A percentile compares a stretch with the other conserved stretches of the same genome.
Conservation (phyloP, 2,113 vertebrate species). For the Sialia sialis region DNA sequence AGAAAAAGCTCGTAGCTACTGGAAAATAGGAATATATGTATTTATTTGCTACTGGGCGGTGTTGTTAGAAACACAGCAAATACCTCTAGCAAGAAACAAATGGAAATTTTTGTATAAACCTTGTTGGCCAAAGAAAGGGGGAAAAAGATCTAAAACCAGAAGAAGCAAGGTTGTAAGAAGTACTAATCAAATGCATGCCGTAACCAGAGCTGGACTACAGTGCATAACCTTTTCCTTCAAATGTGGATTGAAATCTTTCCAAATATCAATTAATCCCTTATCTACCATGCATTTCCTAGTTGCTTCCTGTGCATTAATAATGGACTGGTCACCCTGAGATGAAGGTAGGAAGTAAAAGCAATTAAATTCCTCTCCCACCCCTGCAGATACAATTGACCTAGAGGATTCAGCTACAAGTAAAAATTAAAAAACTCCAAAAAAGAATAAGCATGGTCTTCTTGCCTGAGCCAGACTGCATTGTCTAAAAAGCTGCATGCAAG, state of each 20-base stretch:
- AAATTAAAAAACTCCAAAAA: constrained; percentile 44
- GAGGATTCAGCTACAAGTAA: constrained; percentile 53
- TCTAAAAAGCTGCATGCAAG: background rate
- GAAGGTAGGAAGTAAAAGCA: constrained; percentile 70
- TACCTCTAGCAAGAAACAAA: background rate
- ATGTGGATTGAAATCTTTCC: constrained; percentile 70
- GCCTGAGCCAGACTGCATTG: background rate
- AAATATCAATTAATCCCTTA: constrained; percentile 74
- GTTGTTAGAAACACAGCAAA: background rate
- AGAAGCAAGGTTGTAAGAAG: background rate
- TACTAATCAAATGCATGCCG: constrained; percentile 33
- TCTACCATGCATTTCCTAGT: constrained; percentile 66
- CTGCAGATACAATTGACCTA: constrained; percentile 68
- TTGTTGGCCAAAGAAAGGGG: background rate
- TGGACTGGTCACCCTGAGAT: constrained; percentile 66
- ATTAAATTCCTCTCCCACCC: constrained; percentile 65
- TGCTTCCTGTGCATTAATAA: constrained; percentile 71
- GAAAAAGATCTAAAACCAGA: background rate
- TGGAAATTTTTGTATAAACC: background rate
- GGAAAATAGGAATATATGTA: background rate
- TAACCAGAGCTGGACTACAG: constrained; percentile 30
- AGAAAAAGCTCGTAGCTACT: background rate
- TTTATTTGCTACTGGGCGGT: background rate
- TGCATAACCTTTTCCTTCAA: constrained; percentile 55
- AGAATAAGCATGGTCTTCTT: constrained; percentile 28